These are phyloP conservation scores for Rhincodon typus DNA, from an alignment of 2,797 vertebrate species.

Conservation along the genomic window DNA sequence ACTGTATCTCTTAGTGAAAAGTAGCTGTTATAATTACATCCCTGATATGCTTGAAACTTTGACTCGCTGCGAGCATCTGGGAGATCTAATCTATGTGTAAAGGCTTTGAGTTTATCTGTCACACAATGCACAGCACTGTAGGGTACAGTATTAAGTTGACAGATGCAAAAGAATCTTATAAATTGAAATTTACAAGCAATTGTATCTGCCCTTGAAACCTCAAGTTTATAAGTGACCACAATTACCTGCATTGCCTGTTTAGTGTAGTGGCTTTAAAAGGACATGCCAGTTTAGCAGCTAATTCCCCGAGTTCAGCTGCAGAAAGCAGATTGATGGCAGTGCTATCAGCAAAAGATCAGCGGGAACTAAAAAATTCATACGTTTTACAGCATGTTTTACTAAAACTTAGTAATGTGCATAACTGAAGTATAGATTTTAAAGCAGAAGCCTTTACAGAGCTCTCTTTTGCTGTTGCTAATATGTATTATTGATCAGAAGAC, in stretches of 20 bases:
- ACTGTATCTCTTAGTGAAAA: not conserved
- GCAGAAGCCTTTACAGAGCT: not conserved
- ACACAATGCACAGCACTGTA: not conserved
- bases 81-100: not conserved
- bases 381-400: not conserved
- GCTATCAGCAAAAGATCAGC: not conserved
- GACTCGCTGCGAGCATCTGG: not conserved
- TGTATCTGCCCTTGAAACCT: not conserved
- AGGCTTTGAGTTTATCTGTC: not conserved
- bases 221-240: slow-evolving; percentile 11
- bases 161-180: not conserved
- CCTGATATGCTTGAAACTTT: not conserved
- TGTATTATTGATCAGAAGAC: not conserved
- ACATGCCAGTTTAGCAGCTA: slow-evolving; percentile 18
- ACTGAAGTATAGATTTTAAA: not conserved
- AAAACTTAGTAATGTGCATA: not conserved
- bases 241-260: not conserved
- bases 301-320: not conserved
- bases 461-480: not conserved
- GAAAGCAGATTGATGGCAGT: not conserved
- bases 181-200: not conserved
- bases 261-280: not conserved
- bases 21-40: not conserved
- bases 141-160: not conserved
- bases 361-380: slow-evolving; percentile 17